A percentile compares a stretch with the other conserved stretches of the same genome.
Conservation (phyloP, 2,113 vertebrate species). For the Rousettus leschenaultii region DNA sequence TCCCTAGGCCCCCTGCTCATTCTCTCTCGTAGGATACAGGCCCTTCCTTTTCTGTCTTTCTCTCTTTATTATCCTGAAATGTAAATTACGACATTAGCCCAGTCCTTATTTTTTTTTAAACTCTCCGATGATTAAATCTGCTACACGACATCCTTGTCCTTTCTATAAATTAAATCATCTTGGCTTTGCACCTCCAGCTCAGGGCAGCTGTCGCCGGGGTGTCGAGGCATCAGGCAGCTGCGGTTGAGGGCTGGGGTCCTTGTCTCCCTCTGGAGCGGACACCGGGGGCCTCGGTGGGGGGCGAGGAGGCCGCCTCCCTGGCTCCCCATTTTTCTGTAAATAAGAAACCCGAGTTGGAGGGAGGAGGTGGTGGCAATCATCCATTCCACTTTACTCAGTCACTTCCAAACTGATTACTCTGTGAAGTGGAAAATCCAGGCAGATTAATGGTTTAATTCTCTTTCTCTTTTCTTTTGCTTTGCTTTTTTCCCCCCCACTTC, state of each 20-base stretch:
- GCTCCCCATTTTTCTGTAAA: slow-evolving; percentile 79
- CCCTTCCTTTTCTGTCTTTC: slow-evolving; percentile 81
- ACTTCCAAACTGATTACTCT: slow-evolving; percentile 83
- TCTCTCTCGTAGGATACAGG: slow-evolving; percentile 64
- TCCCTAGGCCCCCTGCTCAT: slow-evolving; percentile 75
- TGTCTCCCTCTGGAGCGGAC: slow-evolving; percentile 62
- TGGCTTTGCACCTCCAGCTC: slow-evolving; percentile 85
- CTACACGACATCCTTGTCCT: slow-evolving; percentile 89
- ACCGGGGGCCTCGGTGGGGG: slow-evolving; percentile 38
- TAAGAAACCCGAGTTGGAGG: slow-evolving; percentile 70
- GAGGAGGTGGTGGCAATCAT: background rate
- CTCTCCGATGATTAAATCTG: slow-evolving; percentile 90
- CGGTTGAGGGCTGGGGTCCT: slow-evolving; percentile 80
- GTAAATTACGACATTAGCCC: slow-evolving; percentile 87
- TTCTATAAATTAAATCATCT: slow-evolving; percentile 90
- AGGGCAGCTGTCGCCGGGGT: slow-evolving; percentile 80
- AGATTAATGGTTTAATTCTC: slow-evolving; percentile 84
- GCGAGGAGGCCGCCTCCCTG: slow-evolving; percentile 39
- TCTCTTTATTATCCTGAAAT: slow-evolving; percentile 88
- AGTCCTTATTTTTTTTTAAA: slow-evolving; percentile 81
- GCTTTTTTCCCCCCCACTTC: background rate
- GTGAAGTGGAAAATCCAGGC: slow-evolving; percentile 82
- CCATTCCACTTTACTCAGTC: slow-evolving; percentile 81
- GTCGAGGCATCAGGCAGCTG: slow-evolving; percentile 71
- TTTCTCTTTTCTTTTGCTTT: slow-evolving; percentile 72